phyloP scores from a whole-genome alignment of 2,113 vertebrate genomes.

The Carlito syrichta region DNA sequence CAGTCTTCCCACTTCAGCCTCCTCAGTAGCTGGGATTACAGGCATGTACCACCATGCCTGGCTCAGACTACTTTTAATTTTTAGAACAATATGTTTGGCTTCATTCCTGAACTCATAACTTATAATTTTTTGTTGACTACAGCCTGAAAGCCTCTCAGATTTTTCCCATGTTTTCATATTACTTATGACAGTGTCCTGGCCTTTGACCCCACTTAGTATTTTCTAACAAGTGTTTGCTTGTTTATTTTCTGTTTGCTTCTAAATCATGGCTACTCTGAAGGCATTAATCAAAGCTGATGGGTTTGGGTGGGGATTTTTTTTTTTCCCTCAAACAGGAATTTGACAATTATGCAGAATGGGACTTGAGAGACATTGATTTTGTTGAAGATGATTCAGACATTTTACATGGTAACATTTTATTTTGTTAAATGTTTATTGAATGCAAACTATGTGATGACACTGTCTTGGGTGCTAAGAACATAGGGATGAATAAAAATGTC shows the following conservation, averaged over 20 bases:
- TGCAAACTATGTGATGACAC: not conserved
- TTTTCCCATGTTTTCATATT: not conserved
- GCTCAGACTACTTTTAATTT: constrained; percentile 5
- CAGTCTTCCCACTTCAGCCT: not conserved
- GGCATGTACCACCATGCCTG: not conserved
- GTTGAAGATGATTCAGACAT: constrained; percentile 99
- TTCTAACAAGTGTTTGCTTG: not conserved
- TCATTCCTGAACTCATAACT: not conserved
- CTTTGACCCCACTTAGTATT: not conserved
- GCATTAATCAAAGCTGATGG: constrained; percentile 40
- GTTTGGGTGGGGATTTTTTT: constrained; percentile 44
- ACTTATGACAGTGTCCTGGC: not conserved
- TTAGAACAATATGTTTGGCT: constrained; percentile 2
- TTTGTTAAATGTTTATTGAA: constrained; percentile 55
- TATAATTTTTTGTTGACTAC: constrained; percentile 20
- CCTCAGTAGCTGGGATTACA: not conserved
- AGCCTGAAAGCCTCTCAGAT: constrained; percentile 5
- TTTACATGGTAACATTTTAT: constrained; percentile 88
- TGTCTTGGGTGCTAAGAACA: not conserved
- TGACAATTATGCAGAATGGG: constrained; percentile 99
- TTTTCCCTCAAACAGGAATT: constrained; percentile 89
- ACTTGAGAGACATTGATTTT: constrained; percentile 99
- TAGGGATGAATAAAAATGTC: constrained; percentile 8
- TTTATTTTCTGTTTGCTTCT: constrained; percentile 39
- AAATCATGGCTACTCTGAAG: constrained; percentile 8